A percentile compares a stretch with the other conserved stretches of the same genome.
These are phyloP conservation scores for Margarornis squamiger DNA, from an alignment of 2,797 vertebrate species.

Conservation along the genomic window DNA sequence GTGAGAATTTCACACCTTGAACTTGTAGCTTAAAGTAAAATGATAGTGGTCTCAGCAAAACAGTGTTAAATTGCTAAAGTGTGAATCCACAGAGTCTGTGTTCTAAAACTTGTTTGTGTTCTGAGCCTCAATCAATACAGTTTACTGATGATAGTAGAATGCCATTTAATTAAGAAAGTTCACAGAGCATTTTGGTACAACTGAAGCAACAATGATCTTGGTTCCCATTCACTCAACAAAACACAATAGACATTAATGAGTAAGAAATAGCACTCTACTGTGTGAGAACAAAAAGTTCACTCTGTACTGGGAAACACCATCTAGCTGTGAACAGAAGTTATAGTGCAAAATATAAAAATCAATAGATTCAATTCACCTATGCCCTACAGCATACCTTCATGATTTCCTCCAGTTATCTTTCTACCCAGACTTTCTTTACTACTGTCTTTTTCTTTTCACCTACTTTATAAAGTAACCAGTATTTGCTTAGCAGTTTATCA, in stretches of 20 bases:
- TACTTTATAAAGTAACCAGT: not conserved
- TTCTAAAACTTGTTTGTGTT: not conserved
- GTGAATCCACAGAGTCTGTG: not conserved
- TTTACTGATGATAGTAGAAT: not conserved
- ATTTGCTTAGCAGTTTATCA: constrained; percentile 44
- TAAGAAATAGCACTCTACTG: not conserved
- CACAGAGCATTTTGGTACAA: not conserved
- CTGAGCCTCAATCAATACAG: not conserved
- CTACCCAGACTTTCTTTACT: not conserved
- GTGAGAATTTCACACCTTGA: not conserved
- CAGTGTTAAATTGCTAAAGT: not conserved
- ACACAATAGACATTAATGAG: not conserved
- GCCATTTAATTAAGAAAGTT: not conserved
- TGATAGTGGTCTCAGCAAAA: not conserved
- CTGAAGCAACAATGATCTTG: not conserved
- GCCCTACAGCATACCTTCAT: not conserved
- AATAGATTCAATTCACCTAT: not conserved
- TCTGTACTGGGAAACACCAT: not conserved
- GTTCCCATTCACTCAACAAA: not conserved
- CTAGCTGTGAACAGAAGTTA: not conserved
- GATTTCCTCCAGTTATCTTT: not conserved
- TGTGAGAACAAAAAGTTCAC: not conserved
- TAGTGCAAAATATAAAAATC: constrained; percentile 10
- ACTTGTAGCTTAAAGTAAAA: not conserved
- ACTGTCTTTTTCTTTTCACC: not conserved